A percentile compares a stretch with the other conserved stretches of the same genome.
Evolutionary conservation across 2,888 invertebrate species (phyloP).

Genomic region (Mesorhabditis belari): DNA sequence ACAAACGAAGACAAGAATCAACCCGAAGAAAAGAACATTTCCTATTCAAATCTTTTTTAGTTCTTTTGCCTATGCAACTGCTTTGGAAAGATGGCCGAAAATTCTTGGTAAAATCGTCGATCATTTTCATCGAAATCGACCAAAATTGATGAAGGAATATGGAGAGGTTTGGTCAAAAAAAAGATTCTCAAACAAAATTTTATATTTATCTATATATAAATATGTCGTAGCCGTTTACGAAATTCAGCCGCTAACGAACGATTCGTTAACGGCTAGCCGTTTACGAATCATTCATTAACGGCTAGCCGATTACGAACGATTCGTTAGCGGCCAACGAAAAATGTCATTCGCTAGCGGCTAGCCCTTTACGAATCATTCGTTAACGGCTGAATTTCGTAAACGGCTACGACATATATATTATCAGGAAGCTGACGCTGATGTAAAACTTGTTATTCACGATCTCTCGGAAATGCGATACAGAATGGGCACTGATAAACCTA

Average conservation of each 20-base stretch:
- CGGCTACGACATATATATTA: conserved; percentile 14
- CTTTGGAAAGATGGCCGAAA: conserved; percentile 77
- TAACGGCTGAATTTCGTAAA: too few relatives aligned
- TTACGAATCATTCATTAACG: too few relatives aligned
- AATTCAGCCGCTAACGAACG: too few relatives aligned
- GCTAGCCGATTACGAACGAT: too few relatives aligned
- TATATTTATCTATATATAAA: too few relatives aligned
- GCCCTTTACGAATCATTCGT: not conserved
- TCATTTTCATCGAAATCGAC: conserved; percentile 67
- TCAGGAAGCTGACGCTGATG: conserved; percentile 66
- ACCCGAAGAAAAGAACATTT: too few relatives aligned
- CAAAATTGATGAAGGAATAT: conserved; percentile 61
- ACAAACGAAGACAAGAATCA: too few relatives aligned
- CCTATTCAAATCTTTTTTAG: too few relatives aligned
- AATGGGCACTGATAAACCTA: conserved; percentile 78
- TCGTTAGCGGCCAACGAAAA: too few relatives aligned
- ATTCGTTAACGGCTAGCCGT: too few relatives aligned
- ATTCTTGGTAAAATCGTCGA: conserved; percentile 83
- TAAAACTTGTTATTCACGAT: conserved; percentile 68
- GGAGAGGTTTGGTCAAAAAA: conserved; percentile 62
- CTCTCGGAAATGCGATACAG: conserved; percentile 81
- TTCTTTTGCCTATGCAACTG: conserved; percentile 70
- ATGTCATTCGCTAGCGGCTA: too few relatives aligned
- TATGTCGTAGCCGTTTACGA: too few relatives aligned
- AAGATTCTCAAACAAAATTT: not conserved